These are phyloP conservation scores for Phocoena phocoena DNA, from an alignment of 2,113 vertebrate species.

Conservation along the genomic window DNA sequence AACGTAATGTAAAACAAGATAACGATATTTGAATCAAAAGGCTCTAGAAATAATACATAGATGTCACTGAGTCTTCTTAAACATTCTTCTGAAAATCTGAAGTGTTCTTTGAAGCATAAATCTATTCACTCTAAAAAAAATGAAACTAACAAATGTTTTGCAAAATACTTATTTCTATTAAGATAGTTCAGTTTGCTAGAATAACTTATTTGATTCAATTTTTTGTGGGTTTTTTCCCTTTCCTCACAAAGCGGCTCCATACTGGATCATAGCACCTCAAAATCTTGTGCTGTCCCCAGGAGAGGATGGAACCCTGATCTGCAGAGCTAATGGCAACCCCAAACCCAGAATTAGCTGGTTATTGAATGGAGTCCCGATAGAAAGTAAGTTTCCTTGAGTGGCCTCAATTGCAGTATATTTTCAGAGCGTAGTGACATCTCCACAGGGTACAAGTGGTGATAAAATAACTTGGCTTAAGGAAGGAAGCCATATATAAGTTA, in stretches of 20 bases:
- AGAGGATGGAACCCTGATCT: constrained; percentile 91
- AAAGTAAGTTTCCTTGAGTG: constrained; percentile 87
- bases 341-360: constrained; percentile 93
- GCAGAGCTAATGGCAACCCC: constrained; percentile 94
- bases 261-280: constrained; percentile 93
- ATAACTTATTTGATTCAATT: constrained; percentile 22
- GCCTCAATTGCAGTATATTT: background rate
- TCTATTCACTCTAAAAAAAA: background rate
- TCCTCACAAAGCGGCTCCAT: constrained; percentile 91
- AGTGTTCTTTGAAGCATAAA: constrained; percentile 16
- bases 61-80: background rate
- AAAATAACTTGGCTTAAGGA: background rate
- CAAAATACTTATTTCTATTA: background rate
- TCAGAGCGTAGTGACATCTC: background rate
- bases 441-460: background rate
- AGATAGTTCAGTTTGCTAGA: constrained; percentile 1
- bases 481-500: background rate
- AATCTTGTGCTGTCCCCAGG: constrained; percentile 95
- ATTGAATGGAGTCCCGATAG: constrained; percentile 92
- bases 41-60: background rate
- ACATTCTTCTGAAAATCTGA: constrained; percentile 33
- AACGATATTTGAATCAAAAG: background rate
- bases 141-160: background rate
- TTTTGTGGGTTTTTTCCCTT: constrained; percentile 42
- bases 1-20: background rate